phyloP scores from a whole-genome alignment of 1,140 invertebrate genomes.

The Drosophila kurseongensis region DNA sequence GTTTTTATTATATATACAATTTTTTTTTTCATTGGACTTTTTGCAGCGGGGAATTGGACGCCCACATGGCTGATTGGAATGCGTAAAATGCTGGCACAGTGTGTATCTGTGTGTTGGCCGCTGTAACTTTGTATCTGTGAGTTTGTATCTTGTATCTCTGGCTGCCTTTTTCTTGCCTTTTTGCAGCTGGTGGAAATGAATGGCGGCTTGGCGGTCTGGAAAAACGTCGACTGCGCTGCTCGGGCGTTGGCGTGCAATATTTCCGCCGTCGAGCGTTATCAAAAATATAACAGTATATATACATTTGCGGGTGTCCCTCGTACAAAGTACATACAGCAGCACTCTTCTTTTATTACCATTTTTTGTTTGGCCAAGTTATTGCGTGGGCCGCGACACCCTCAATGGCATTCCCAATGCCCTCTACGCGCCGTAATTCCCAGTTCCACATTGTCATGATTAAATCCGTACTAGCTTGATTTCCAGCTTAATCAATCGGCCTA shows the following conservation, averaged over 20 bases:
- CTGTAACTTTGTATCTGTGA: slow-evolving; percentile 20
- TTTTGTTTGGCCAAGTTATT: slow-evolving; percentile 17
- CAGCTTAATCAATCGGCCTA: neutral
- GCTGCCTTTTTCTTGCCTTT: slow-evolving; percentile 12
- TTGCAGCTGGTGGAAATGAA: slow-evolving; percentile 61
- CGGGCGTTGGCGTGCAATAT: slow-evolving; percentile 70
- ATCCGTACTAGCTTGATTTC: neutral
- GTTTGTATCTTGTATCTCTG: slow-evolving; percentile 32
- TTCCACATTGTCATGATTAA: neutral
- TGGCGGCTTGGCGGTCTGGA: slow-evolving; percentile 63
- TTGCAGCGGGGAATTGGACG: slow-evolving; percentile 36
- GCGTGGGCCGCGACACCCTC: slow-evolving; percentile 23
- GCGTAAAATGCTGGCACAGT: slow-evolving; percentile 66
- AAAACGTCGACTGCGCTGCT: slow-evolving; percentile 37
- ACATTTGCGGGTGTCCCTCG: slow-evolving; percentile 33
- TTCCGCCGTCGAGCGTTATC: slow-evolving; percentile 69
- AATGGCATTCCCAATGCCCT: slow-evolving; percentile 6
- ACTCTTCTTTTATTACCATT: slow-evolving; percentile 32
- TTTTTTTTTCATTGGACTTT: slow-evolving; percentile 7
- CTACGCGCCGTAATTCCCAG: neutral
- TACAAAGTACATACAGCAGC: slow-evolving; percentile 8
- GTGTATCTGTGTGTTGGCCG: slow-evolving; percentile 17
- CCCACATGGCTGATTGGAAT: slow-evolving; percentile 79
- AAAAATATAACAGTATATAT: slow-evolving; percentile 69
- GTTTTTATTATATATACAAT: slow-evolving; percentile 12